These are phyloP conservation scores for Bellardia pandia DNA, from an alignment of 2,888 invertebrate genomes.

Conservation along the genomic window DNA sequence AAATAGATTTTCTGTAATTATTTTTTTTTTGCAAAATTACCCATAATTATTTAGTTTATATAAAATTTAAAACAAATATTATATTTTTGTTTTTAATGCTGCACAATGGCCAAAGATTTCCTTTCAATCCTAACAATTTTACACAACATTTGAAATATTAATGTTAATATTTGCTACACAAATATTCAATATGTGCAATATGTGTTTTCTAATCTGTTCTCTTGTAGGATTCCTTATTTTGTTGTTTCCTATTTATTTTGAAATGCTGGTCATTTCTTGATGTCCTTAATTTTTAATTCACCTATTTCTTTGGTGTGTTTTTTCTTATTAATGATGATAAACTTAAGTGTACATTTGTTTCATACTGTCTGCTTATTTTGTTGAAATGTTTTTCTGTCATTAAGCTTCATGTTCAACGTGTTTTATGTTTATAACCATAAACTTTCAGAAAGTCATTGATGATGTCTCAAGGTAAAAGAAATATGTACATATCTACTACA, in stretches of 20 bases:
- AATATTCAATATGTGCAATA: too few species aligned
- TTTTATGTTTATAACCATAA: conserved; percentile 39
- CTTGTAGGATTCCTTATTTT: not conserved
- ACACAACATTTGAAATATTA: too few species aligned
- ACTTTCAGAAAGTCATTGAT: conserved; percentile 57
- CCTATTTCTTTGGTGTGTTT: not conserved
- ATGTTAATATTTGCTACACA: too few species aligned
- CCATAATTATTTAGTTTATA: too few species aligned
- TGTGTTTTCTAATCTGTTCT: too few species aligned
- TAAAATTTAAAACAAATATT: too few species aligned
- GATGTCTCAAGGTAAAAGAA: conserved; percentile 57
- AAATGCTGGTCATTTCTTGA: conserved; percentile 2
- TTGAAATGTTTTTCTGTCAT: not conserved
- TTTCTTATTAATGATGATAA: conserved; percentile 16
- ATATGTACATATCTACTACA: not conserved
- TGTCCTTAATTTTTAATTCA: conserved; percentile 3
- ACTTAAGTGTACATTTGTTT: conserved; percentile 20
- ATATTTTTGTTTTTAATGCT: too few species aligned
- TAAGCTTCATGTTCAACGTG: not conserved
- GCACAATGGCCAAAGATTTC: too few species aligned
- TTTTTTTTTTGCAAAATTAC: too few species aligned
- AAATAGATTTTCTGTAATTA: too few species aligned
- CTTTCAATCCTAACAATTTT: too few species aligned
- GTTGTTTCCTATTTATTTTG: not conserved
- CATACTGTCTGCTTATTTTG: not conserved